Percentiles rank a stretch among this genome's conserved stretches.
Evolutionary conservation across 2,113 vertebrate species (phyloP).

Genomic region (Dipodomys merriami): DNA sequence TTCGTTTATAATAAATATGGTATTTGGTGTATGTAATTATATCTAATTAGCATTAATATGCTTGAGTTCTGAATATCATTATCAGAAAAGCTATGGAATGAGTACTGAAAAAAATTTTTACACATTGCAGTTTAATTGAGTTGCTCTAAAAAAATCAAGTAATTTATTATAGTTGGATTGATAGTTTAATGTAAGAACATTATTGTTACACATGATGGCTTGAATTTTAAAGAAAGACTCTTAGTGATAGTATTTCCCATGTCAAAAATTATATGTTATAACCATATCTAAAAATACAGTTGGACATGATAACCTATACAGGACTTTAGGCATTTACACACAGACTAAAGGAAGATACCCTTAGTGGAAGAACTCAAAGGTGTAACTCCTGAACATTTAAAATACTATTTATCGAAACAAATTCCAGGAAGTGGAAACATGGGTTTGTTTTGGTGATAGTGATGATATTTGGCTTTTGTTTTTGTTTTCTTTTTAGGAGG

Average conservation of each 20-base stretch:
- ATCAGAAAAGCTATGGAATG: constrained; percentile 65
- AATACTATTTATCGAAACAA: no score
- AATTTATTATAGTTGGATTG: neutral
- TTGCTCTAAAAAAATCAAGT: constrained; percentile 40
- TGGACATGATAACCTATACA: neutral
- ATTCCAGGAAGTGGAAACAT: no score
- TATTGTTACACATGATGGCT: neutral
- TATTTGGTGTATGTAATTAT: constrained; percentile 53
- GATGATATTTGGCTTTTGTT: no score
- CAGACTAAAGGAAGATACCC: no score
- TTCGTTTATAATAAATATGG: constrained; percentile 67
- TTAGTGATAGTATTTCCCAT: neutral
- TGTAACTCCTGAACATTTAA: no score
- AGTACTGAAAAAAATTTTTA: constrained; percentile 59
- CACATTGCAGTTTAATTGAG: constrained; percentile 57
- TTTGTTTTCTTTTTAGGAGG: no score
- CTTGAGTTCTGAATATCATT: constrained; percentile 65
- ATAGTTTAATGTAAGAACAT: constrained; percentile 3
- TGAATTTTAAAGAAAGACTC: constrained; percentile 38
- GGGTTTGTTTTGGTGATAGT: no score
- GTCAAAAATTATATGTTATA: neutral
- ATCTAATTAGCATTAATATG: constrained; percentile 65
- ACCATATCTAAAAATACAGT: neutral
- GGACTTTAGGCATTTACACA: no score
- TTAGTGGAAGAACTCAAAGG: no score